Percentiles rank a stretch among this genome's conserved stretches.
Evolutionary conservation across 2,113 vertebrate species (phyloP).

Genomic region (Grammomys dolichurus): DNA sequence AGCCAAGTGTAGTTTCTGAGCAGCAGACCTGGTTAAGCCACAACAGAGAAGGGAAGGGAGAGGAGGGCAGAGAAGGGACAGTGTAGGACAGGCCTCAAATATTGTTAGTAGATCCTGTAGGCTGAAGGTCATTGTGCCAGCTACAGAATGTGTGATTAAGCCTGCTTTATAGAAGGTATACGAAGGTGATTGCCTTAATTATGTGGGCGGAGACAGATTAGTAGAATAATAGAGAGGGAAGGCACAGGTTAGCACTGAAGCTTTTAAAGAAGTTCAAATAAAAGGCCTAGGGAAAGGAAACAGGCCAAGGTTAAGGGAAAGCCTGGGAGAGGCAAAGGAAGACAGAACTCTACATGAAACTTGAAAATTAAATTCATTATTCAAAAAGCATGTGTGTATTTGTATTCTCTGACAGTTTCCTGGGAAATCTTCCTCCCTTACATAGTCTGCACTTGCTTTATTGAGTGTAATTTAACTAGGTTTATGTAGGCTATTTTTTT

Average conservation of each 20-base stretch:
- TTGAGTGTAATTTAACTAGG: constrained; percentile 64
- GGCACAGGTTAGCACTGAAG: constrained; percentile 17
- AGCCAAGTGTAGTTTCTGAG: constrained; percentile 22
- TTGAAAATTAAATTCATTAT: constrained; percentile 80
- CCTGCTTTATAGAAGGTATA: constrained; percentile 22
- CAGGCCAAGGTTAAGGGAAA: not conserved
- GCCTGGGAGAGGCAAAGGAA: not conserved
- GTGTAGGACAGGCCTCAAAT: not conserved
- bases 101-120: not conserved
- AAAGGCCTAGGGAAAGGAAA: not conserved
- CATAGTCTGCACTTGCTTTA: constrained; percentile 50
- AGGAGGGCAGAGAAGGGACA: not conserved
- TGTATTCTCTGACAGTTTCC: constrained; percentile 65
- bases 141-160: constrained; percentile 60
- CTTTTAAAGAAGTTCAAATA: constrained; percentile 37
- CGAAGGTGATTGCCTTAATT: constrained; percentile 69
- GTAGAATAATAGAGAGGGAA: constrained; percentile 55
- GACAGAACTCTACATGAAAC: constrained; percentile 22
- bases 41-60: not conserved
- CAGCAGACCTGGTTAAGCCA: not conserved
- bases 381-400: constrained; percentile 63
- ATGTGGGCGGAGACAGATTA: constrained; percentile 70
- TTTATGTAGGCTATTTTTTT: constrained; percentile 35
- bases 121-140: constrained; percentile 53
- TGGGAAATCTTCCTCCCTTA: constrained; percentile 58